phyloP scores from a whole-genome alignment of 30 jellyfish, hydroid and myxozoan species.

The Catostylus mosaicus region DNA sequence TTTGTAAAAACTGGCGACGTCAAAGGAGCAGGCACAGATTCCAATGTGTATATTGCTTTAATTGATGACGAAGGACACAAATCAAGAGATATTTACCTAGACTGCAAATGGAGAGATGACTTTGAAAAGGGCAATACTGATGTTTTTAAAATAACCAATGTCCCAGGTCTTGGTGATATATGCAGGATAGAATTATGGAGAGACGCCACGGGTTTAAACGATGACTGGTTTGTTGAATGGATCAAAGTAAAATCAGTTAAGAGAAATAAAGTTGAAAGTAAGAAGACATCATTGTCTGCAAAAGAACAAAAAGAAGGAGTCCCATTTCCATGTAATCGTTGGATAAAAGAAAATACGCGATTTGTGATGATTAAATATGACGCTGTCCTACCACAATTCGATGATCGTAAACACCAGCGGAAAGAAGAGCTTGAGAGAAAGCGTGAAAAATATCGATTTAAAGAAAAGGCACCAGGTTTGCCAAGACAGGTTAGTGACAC shows the following conservation, averaged over 20 bases:
- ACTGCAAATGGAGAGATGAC: slow-evolving; percentile 90
- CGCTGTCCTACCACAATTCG: slow-evolving; percentile 89
- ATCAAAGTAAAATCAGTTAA: slow-evolving; percentile 57
- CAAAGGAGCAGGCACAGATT: slow-evolving; percentile 96
- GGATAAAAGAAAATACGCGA: slow-evolving; percentile 74
- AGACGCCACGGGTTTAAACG: slow-evolving; percentile 83
- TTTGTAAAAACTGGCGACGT: slow-evolving; percentile 93
- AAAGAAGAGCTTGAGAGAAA: slow-evolving; percentile 75
- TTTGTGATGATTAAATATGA: slow-evolving; percentile 69
- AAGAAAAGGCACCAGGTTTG: slow-evolving; percentile 72
- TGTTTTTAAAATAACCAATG: slow-evolving; percentile 65
- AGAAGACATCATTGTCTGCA: neutral
- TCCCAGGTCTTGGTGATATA: slow-evolving; percentile 69
- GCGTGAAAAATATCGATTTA: slow-evolving; percentile 55
- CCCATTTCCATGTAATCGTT: slow-evolving; percentile 90
- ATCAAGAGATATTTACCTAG: slow-evolving; percentile 79
- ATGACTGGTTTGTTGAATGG: slow-evolving; percentile 96
- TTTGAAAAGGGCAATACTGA: slow-evolving; percentile 92
- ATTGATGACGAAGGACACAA: slow-evolving; percentile 73
- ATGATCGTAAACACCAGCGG: slow-evolving; percentile 77
- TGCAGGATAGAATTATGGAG: slow-evolving; percentile 77
- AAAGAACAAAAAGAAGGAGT: slow-evolving; percentile 18
- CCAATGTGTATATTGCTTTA: slow-evolving; percentile 81
- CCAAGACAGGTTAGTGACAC: slow-evolving; percentile 75
- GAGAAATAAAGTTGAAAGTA: slow-evolving; percentile 8